Evolutionary conservation across 1,140 invertebrate genomes (phyloP).

Genomic region (Stegodyphus mimosarum): DNA sequence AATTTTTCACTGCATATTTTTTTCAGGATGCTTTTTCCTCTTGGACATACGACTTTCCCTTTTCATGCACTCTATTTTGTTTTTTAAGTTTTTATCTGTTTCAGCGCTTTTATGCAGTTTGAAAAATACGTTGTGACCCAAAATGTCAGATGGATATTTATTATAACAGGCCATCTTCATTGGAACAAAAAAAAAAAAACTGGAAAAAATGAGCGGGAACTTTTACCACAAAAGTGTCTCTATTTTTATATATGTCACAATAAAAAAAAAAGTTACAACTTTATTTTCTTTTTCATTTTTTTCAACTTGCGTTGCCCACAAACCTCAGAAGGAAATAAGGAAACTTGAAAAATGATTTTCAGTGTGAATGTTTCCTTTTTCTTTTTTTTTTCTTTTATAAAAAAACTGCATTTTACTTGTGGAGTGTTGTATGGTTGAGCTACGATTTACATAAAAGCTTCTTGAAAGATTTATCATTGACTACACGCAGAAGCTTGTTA

Average conservation of each 20-base stretch:
- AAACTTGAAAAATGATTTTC: constrained; percentile 2
- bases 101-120: constrained; percentile 34
- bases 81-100: constrained; percentile 23
- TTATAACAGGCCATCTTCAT: constrained; percentile 40
- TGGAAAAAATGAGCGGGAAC: constrained; percentile 9
- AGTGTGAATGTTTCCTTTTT: background rate
- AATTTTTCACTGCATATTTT: background rate
- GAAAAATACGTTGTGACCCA: constrained; percentile 44
- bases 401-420: background rate
- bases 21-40: too few species aligned
- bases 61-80: background rate
- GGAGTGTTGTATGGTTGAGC: background rate
- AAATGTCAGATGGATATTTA: constrained; percentile 49
- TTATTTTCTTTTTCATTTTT: too few species aligned
- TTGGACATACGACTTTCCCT: too few species aligned
- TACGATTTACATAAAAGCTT: constrained; percentile 13
- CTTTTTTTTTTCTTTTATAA: background rate
- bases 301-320: background rate
- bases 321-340: background rate
- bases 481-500: too few species aligned
- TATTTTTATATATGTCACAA: constrained; percentile 51
- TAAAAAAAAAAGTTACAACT: too few species aligned
- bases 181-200: constrained; percentile 4
- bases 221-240: constrained; percentile 39
- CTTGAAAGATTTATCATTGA: too few species aligned